These are phyloP conservation scores for Arge pagana DNA, from an alignment of 2,888 invertebrate genomes.

Conservation along the genomic window DNA sequence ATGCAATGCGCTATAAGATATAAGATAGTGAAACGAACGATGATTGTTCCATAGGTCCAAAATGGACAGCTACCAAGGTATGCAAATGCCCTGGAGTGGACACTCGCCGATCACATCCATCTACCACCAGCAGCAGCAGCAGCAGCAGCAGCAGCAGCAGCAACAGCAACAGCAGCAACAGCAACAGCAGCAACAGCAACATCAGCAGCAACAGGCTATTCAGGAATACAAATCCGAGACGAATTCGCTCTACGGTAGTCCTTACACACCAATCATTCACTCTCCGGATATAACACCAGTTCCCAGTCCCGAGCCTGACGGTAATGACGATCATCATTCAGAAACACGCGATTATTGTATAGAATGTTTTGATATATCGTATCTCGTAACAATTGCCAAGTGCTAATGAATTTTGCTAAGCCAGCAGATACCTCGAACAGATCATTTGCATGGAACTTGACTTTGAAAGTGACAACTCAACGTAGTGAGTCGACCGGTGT, in stretches of 20 bases:
- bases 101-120: constrained; percentile 56
- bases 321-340: constrained; percentile 59
- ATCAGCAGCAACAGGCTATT: constrained; percentile 44
- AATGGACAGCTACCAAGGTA: constrained; percentile 56
- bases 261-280: constrained; percentile 63
- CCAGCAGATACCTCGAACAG: too few relatives aligned
- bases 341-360: too few relatives aligned
- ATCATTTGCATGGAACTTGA: too few relatives aligned
- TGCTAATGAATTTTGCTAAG: too few relatives aligned
- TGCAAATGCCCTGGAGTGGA: constrained; percentile 56
- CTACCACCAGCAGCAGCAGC: constrained; percentile 58
- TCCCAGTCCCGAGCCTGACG: constrained; percentile 80
- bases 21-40: too few relatives aligned
- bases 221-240: constrained; percentile 58
- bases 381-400: too few relatives aligned
- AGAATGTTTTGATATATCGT: too few relatives aligned
- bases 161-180: constrained; percentile 38
- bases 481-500: too few relatives aligned
- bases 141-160: constrained; percentile 49
- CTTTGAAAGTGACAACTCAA: too few relatives aligned
- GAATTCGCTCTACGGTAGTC: constrained; percentile 56
- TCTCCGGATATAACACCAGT: constrained; percentile 86
- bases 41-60: too few relatives aligned
- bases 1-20: too few relatives aligned
- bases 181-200: constrained; percentile 54